phyloP scores from a whole-genome alignment of 2,113 vertebrate species.

The Takifugu flavidus region DNA sequence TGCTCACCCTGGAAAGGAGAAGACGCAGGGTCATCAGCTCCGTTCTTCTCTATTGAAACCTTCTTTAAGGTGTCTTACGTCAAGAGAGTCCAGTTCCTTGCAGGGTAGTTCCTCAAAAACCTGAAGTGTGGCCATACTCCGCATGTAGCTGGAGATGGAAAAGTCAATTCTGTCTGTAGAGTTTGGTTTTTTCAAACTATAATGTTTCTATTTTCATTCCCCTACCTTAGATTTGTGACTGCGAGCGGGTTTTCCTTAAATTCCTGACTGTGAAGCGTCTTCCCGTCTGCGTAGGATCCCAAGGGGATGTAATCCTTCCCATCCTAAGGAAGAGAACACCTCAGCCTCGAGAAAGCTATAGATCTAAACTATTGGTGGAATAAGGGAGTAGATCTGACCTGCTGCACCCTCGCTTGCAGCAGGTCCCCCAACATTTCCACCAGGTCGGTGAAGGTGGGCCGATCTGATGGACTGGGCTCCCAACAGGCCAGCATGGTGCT shows the following conservation, averaged over 20 bases:
- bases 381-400: constrained; percentile 68
- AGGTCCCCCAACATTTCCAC: constrained; percentile 87
- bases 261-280: constrained; percentile 1
- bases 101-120: constrained; percentile 60
- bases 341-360: neutral
- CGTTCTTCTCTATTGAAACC: too few species aligned
- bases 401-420: constrained; percentile 83
- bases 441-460: constrained; percentile 84
- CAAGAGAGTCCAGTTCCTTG: constrained; percentile 24
- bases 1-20: constrained; percentile 76
- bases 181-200: too few species aligned
- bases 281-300: constrained; percentile 27
- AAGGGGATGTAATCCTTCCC: constrained; percentile 69
- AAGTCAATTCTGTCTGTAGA: neutral
- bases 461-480: constrained; percentile 78
- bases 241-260: constrained; percentile 46
- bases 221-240: constrained; percentile 64
- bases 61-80: constrained; percentile 41
- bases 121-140: constrained; percentile 53
- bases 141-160: constrained; percentile 60
- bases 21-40: neutral
- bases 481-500: constrained; percentile 92
- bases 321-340: constrained; percentile 31
- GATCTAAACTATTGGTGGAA: neutral
- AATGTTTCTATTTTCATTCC: neutral